Evolutionary conservation across 2,888 invertebrate genomes (phyloP), one percentile per base, ranked within the genome.

Genomic region (Ormia ochracea): DNA sequence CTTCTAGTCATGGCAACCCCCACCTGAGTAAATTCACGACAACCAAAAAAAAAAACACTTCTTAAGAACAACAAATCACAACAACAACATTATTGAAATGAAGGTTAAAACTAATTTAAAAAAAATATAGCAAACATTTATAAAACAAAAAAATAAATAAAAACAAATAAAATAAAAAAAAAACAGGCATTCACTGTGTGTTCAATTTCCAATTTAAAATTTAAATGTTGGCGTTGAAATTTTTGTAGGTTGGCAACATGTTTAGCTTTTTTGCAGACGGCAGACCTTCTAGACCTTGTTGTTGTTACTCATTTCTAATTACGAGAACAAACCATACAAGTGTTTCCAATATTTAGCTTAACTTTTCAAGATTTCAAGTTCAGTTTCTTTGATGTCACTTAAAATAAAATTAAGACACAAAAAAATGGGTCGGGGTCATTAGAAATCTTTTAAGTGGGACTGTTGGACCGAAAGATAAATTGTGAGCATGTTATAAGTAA

Each of bases 341-440:
- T 58, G 54, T 43, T 31, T 21, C 7, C 41, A 23, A 9, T 19
- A 41, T 43, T n/a, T n/a, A n/a, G n/a, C n/a, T n/a, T n/a, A n/a
- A n/a, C n/a, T n/a, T n/a, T n/a, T 63, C 23, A 21, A 70, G 33
- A 56, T 69, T 59, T 70, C 70, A 70, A 70, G 70, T 70, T 70
- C 59, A 70, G 48, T 48, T 45, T 33, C 50, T 6, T 36, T 36
- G 14, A 19, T 5, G 21, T 65, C 17, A 9, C 21, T 66, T 56
- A 17, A 14, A 33, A 43, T 23, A 19, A 3, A 58, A 69, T 38
- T 38, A 28, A 70, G 59, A 59, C 26, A 14, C n/a, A 33, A n/a
- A 45, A 48, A 74, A 48, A 21, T 68, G 17, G 61, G 76, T 76
- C 76, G 69, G 45, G 77, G 77, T 65, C 52, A 70, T 38, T 70